Base-by-base conservation (phyloP, 2,888 invertebrate genomes). In the Alcis repandata region DNA sequence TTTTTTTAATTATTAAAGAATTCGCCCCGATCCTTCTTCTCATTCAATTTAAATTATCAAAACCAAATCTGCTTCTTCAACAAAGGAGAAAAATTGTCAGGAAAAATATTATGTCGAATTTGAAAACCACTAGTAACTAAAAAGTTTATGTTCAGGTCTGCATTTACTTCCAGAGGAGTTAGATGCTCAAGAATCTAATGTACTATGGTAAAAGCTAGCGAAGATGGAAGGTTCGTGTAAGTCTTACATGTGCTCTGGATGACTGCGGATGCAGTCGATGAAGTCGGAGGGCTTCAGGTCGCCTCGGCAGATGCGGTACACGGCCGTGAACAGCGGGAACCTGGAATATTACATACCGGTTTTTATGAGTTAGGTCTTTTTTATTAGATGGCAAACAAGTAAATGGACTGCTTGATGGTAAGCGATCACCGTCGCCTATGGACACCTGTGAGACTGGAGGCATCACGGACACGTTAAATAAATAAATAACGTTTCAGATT, bases 231-330 rank as follows among this genome's bases (percentile, higher is more conserved):
- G 15, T 27, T 51, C 20, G 57, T 19, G 33, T 53, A 36, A 71
- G 63, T 91, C 97, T 97, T 97, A 99, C 98, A 98, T 97, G 95
- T 99, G 99, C 92, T 98, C 98, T 32, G 99, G 99, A 89, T 99
- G 99, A 85, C 96, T 96, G 88, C 98, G 96, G 90, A 99, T 97
- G 92, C 97, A 98, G 85, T 98, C 96, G 79, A 99, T 97, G 89
- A 99, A 95, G 79, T 97, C 96, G 59, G 91, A 89, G 1, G 98
- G 96, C 79, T 95, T 95, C 77, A 98, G 86, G 84, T 97, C 95
- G 68, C 97, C 97, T 69, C 95, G 95, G 90, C 99, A 99, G 84
- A 99, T 99, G 86, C 95, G 96, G 93, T 98, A 98, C 76, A 99
- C 97, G 45, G 99, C 98, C 36, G 98, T 98, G 90, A 99, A 99